Evolutionary conservation across 2,888 invertebrate species (phyloP).

Genomic region (Oasisia sp.): DNA sequence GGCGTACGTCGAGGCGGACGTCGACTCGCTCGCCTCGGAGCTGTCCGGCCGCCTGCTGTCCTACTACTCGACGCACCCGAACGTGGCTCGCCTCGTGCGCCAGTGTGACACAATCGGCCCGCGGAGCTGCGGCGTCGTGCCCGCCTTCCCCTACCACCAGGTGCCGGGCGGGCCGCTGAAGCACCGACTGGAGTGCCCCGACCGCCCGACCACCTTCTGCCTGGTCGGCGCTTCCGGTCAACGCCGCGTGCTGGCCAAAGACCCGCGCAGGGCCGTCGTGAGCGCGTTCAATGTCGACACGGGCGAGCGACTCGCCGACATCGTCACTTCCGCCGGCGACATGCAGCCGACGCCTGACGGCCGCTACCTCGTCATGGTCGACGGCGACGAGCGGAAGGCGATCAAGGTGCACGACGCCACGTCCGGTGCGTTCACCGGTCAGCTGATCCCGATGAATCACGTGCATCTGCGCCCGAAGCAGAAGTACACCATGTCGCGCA

Average conservation of each 20-base stretch:
- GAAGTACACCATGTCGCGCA: constrained; percentile 52
- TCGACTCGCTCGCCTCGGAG: constrained; percentile 58
- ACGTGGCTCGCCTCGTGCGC: constrained; percentile 56
- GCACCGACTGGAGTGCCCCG: constrained; percentile 46
- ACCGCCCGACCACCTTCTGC: constrained; percentile 42
- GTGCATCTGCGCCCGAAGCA: constrained; percentile 54
- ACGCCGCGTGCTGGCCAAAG: constrained; percentile 52
- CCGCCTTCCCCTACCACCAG: constrained; percentile 60
- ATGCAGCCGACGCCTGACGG: constrained; percentile 57
- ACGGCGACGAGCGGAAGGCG: constrained; percentile 58
- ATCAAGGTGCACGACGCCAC: constrained; percentile 58
- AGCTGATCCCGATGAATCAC: constrained; percentile 62
- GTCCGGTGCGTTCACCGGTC: constrained; percentile 58
- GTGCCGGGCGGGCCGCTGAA: constrained; percentile 59
- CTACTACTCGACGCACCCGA: constrained; percentile 56
- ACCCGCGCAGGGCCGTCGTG: constrained; percentile 49
- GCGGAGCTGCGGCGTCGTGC: constrained; percentile 57
- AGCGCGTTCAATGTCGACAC: constrained; percentile 54
- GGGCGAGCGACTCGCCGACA: constrained; percentile 50
- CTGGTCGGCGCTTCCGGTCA: constrained; percentile 45
- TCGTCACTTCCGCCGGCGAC: constrained; percentile 58
- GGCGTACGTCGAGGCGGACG: constrained; percentile 52
- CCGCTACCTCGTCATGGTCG: constrained; percentile 54
- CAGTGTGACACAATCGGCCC: constrained; percentile 59
- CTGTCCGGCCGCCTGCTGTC: constrained; percentile 60